Conservation (phyloP, 2,888 invertebrate genomes). For the Trachelus tabidus region DNA sequence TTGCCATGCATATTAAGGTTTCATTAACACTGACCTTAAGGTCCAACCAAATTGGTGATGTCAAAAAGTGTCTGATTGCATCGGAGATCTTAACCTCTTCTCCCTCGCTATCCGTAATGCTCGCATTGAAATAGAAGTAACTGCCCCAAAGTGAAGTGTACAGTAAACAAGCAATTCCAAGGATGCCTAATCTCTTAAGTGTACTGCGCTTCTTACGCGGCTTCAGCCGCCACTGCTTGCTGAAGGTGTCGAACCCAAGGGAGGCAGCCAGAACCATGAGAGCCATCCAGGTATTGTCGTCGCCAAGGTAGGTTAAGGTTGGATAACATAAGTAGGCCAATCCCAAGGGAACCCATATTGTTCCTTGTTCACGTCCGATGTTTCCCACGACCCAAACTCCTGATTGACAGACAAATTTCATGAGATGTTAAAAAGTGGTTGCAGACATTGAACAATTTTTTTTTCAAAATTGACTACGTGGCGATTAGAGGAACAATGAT, state of each 20-base stretch:
- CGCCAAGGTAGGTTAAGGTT: slow-evolving; percentile 78
- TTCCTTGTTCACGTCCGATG: slow-evolving; percentile 84
- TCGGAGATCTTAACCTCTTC: slow-evolving; percentile 90
- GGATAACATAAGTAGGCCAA: slow-evolving; percentile 77
- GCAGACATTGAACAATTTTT: neutral
- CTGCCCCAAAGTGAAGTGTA: slow-evolving; percentile 82
- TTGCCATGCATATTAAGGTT: slow-evolving; percentile 70
- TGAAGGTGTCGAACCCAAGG: slow-evolving; percentile 79
- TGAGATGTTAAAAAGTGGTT: neutral
- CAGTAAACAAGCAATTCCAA: slow-evolving; percentile 73
- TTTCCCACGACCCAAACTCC: slow-evolving; percentile 94
- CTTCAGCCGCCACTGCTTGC: slow-evolving; percentile 82
- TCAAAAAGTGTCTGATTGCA: slow-evolving; percentile 89
- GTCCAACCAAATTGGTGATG: slow-evolving; percentile 79
- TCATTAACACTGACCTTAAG: slow-evolving; percentile 60
- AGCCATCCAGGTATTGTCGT: slow-evolving; percentile 79
- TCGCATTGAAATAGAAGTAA: slow-evolving; percentile 89
- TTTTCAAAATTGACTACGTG: neutral
- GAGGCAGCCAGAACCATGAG: slow-evolving; percentile 75
- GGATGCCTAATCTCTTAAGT: slow-evolving; percentile 69
- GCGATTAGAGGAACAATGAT: too few relatives aligned
- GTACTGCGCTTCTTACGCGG: slow-evolving; percentile 68
- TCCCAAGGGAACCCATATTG: slow-evolving; percentile 76
- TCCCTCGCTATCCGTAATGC: slow-evolving; percentile 84
- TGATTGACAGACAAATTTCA: slow-evolving; percentile 55